Evolutionary conservation across 2,888 invertebrate species (phyloP), one percentile per base, ranked within the genome.

Genomic region (Brachypterus glaber): DNA sequence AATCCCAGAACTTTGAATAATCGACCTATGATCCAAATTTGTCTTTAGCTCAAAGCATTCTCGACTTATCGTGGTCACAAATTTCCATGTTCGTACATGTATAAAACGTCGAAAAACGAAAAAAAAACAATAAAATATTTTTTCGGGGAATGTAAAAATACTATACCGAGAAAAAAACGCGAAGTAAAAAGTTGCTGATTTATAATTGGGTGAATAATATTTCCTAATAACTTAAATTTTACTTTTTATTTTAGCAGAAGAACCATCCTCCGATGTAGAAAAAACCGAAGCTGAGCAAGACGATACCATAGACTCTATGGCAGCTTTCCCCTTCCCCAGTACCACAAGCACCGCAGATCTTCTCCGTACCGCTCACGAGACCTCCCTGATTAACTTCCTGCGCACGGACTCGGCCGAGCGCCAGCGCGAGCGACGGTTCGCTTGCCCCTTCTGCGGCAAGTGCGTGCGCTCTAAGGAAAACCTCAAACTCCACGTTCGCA

Each of bases 391-490:
- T 41, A 78, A 78, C 35, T 76, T 83, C 52, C 63, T 83, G 55
- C 74, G 81, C 37, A 74, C 74, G 39, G 74, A 74, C 53, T 69
- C 71, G 13, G 68, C 69, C 9, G 74, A 74, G 46, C 61, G 74
- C 37, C 82, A 82, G 55, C 71, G 82, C 31, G 82, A 83, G 58
- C 72, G 82, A 43, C 74, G 85, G 40, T 88, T 88, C 63, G 86
- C 88, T 17, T 89, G 88, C 57, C 88, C 88, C 1, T 89, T 88
- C 60, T 89, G 89, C 63, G 86, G 87, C 33, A 89, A 89, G 62
- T 88, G 88, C 62, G 89, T 90, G 25, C 73, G 88, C 38, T 87
- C 87, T 31, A 88, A 88, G 66, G 88, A 88, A 68, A 88, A 88
- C 62, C 71, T 89, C 35, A 88, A 89, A 64, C 68, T 89, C 48